phyloP scores from a whole-genome alignment of 2,113 vertebrate species.

The Hiodon tergisus region DNA sequence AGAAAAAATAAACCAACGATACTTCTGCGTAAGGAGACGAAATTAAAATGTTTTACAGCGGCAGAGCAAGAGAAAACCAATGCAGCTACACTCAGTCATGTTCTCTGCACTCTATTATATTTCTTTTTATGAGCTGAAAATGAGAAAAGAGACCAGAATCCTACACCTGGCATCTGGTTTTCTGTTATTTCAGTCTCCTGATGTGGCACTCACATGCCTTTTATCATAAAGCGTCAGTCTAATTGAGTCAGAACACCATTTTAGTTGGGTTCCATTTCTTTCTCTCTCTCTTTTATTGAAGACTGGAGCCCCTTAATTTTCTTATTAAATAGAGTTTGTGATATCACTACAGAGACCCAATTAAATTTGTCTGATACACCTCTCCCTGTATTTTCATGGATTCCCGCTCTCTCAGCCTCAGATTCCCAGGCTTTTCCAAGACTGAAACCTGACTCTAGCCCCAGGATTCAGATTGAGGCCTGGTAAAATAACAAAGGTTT shows the following conservation, averaged over 20 bases:
- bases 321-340: conserved; percentile 18
- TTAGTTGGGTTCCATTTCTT: conserved; percentile 5
- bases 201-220: conserved; percentile 27
- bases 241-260: conserved; percentile 17
- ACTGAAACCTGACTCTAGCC: conserved; percentile 29
- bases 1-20: conserved; percentile 26
- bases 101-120: conserved; percentile 1
- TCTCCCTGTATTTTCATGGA: not conserved
- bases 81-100: conserved; percentile 1
- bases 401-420: not conserved
- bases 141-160: conserved; percentile 24
- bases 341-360: conserved; percentile 21
- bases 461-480: conserved; percentile 5
- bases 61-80: conserved; percentile 21
- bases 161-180: conserved; percentile 31
- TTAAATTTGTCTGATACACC: conserved; percentile 6
- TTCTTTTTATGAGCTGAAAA: conserved; percentile 34
- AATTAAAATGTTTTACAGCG: conserved; percentile 18
- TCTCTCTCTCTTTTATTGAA: not conserved
- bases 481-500: not conserved
- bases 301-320: conserved; percentile 1
- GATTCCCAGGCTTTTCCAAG: conserved; percentile 17
- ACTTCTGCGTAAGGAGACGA: conserved; percentile 20
- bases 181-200: conserved; percentile 4
- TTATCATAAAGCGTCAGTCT: conserved; percentile 18